Evolutionary conservation across 1,140 invertebrate species (phyloP).

Genomic region (Eupristina koningsbergeri): DNA sequence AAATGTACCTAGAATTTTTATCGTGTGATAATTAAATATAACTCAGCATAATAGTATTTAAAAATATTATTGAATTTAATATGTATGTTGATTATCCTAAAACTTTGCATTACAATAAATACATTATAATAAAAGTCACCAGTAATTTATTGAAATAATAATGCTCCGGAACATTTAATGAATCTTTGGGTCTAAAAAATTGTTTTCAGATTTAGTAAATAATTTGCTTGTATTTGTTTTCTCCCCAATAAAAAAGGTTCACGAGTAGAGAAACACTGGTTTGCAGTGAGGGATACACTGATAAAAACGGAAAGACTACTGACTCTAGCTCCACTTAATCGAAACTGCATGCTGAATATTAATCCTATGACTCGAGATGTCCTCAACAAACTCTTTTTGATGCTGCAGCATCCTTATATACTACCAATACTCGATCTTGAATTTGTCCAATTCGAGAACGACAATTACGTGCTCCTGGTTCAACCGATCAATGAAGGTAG

Average conservation of each 20-base stretch:
- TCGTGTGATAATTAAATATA: no score
- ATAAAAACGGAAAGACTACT: conserved; percentile 88
- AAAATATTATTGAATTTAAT: no score
- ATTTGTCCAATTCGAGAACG: conserved; percentile 73
- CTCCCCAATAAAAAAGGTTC: conserved; percentile 74
- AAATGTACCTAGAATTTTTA: no score
- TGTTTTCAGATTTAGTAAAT: no score
- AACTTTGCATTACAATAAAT: no score
- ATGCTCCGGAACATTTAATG: no score
- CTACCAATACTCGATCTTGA: conserved; percentile 90
- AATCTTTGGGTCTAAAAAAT: no score
- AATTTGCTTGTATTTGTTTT: no score
- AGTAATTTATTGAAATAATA: no score
- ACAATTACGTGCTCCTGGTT: conserved; percentile 80
- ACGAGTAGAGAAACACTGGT: conserved; percentile 90
- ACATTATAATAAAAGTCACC: no score
- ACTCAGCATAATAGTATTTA: no score
- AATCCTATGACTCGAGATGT: conserved; percentile 75
- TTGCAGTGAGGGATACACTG: conserved; percentile 85
- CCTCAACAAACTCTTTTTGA: conserved; percentile 86
- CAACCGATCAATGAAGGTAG: conserved; percentile 89
- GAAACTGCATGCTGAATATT: conserved; percentile 74
- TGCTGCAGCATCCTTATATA: conserved; percentile 92
- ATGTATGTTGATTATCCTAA: no score
- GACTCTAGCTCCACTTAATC: conserved; percentile 81